Evolutionary conservation across 2,797 vertebrate species (phyloP).

Genomic region (Rhodeus uyekii): DNA sequence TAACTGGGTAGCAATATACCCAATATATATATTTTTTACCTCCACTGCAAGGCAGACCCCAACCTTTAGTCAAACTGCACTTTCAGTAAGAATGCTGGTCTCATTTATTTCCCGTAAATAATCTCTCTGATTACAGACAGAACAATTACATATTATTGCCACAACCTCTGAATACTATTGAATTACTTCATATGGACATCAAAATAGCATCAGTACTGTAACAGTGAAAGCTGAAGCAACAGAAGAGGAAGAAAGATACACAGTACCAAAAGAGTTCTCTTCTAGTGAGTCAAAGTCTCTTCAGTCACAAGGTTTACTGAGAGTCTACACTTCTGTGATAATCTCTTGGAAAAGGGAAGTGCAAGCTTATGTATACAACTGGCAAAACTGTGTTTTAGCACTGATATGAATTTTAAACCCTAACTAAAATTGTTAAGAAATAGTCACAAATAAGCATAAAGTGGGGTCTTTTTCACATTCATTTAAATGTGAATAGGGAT

Average conservation of each 20-base stretch:
- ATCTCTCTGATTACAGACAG: slow-evolving; percentile 53
- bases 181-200: not conserved
- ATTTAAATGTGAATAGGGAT: not conserved
- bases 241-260: slow-evolving; percentile 47
- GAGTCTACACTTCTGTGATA: slow-evolving; percentile 72
- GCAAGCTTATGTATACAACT: slow-evolving; percentile 64
- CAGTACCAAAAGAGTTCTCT: slow-evolving; percentile 29
- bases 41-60: no score
- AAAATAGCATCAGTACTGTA: not conserved
- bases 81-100: slow-evolving; percentile 68
- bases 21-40: no score
- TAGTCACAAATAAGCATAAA: not conserved
- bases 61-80: slow-evolving; percentile 52
- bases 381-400: not conserved
- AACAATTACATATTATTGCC: slow-evolving; percentile 30
- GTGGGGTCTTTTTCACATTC: not conserved
- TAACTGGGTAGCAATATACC: not conserved
- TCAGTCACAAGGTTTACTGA: slow-evolving; percentile 46
- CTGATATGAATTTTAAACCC: not conserved
- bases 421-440: not conserved
- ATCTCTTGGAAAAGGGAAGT: slow-evolving; percentile 64
- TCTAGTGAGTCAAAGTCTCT: slow-evolving; percentile 31
- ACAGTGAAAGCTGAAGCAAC: slow-evolving; percentile 17
- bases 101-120: slow-evolving; percentile 59
- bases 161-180: not conserved